phyloP scores from a whole-genome alignment of 2,797 vertebrate genomes.

The Semaprochilodus insignis region DNA sequence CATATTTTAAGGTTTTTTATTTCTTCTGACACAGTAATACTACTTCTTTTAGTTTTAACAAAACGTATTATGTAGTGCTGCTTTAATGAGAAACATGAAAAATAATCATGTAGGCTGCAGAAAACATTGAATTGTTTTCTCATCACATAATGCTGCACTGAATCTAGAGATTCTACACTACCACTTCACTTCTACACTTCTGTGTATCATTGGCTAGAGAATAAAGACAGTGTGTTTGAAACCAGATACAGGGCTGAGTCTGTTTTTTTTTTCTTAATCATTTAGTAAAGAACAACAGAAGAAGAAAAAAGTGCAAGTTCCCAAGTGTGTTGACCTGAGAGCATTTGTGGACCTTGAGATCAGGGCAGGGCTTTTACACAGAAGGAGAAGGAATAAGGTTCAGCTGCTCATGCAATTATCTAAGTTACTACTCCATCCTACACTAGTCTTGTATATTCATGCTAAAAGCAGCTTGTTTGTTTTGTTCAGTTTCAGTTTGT shows the following conservation, averaged over 20 bases:
- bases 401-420: neutral
- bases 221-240: neutral
- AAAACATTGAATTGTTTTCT: too few relatives aligned
- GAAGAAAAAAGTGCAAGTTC: neutral
- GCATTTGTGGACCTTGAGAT: neutral
- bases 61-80: too few relatives aligned
- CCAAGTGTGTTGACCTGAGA: neutral
- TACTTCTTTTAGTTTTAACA: too few relatives aligned
- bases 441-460: neutral
- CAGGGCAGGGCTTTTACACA: neutral
- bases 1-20: too few relatives aligned
- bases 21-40: too few relatives aligned
- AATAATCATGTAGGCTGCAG: too few relatives aligned
- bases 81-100: too few relatives aligned
- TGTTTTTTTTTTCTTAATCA: neutral
- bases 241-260: neutral
- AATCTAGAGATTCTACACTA: too few relatives aligned
- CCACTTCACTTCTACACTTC: too few relatives aligned
- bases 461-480: neutral
- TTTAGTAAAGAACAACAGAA: too few relatives aligned
- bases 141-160: too few relatives aligned
- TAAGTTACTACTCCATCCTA: neutral
- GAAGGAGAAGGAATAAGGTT: neutral
- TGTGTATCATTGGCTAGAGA: neutral
- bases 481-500: neutral